Evolutionary conservation across 2,888 invertebrate genomes (phyloP).

Genomic region (Drosophila kambysellisi): DNA sequence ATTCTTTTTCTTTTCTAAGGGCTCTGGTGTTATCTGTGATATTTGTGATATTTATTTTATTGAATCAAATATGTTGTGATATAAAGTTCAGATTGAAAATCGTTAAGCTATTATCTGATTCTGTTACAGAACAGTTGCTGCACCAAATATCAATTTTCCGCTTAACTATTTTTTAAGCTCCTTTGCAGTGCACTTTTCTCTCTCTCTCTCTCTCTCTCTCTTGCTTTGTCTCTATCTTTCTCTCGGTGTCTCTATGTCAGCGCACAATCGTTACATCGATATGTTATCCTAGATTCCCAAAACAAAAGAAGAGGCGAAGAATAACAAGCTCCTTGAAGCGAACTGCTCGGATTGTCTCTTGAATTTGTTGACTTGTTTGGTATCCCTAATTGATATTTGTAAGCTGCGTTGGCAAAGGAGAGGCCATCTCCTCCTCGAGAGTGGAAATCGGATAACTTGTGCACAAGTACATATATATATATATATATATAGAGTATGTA

Average conservation of each 20-base stretch:
- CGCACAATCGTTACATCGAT: background rate
- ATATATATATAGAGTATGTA: background rate
- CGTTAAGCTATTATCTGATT: background rate
- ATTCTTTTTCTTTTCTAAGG: too few relatives aligned
- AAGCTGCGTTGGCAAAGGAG: constrained; percentile 1
- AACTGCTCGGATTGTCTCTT: constrained; percentile 8
- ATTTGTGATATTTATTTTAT: too few relatives aligned
- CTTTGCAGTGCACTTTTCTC: background rate
- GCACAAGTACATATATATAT: background rate
- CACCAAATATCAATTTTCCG: background rate
- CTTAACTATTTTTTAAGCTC: background rate
- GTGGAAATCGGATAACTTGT: constrained; percentile 45
- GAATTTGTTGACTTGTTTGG: constrained; percentile 23
- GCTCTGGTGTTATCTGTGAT: too few relatives aligned
- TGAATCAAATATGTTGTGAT: background rate
- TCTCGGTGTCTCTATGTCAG: background rate
- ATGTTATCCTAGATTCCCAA: background rate
- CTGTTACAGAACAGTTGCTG: background rate
- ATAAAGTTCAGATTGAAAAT: background rate
- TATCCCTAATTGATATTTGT: constrained; percentile 45
- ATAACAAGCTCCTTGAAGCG: background rate
- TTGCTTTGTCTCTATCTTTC: too few relatives aligned
- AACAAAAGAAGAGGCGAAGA: background rate
- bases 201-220: background rate
- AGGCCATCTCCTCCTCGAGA: background rate